Evolutionary conservation across 2,888 invertebrate species (phyloP).

Genomic region (Pegoplata infirma): DNA sequence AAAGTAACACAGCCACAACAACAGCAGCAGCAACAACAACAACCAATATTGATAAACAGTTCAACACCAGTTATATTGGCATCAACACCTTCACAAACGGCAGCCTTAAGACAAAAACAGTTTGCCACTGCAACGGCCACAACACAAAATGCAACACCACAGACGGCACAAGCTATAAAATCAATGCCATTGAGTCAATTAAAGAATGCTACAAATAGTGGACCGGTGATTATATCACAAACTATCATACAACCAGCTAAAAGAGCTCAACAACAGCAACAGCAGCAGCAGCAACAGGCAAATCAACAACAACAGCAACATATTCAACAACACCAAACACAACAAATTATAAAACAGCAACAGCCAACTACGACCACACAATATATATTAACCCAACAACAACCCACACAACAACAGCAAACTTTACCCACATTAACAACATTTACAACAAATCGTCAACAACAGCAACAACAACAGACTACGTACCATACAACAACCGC

Average conservation of each 20-base stretch:
- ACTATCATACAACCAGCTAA: constrained; percentile 78
- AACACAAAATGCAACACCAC: constrained; percentile 65
- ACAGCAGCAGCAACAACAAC: constrained; percentile 67
- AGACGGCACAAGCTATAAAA: constrained; percentile 73
- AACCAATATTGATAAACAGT: constrained; percentile 74
- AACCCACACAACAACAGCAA: constrained; percentile 68
- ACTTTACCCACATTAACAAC: constrained; percentile 75
- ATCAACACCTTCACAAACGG: constrained; percentile 70
- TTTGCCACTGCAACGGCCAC: constrained; percentile 61
- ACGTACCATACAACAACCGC: constrained; percentile 71
- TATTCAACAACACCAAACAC: constrained; percentile 66
- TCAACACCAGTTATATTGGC: constrained; percentile 75
- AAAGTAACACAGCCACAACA: constrained; percentile 59
- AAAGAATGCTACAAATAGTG: constrained; percentile 75
- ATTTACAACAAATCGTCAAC: constrained; percentile 72
- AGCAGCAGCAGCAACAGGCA: constrained; percentile 56
- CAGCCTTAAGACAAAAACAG: constrained; percentile 71
- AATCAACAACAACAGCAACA: constrained; percentile 69
- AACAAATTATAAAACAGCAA: constrained; percentile 57
- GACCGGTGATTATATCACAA: constrained; percentile 77
- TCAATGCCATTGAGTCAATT: constrained; percentile 75
- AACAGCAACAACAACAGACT: constrained; percentile 72
- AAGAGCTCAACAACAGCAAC: constrained; percentile 64
- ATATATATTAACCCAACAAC: constrained; percentile 73
- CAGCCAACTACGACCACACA: constrained; percentile 67